phyloP scores from a whole-genome alignment of 2,797 vertebrate genomes.

The Sebastes oblongus region DNA sequence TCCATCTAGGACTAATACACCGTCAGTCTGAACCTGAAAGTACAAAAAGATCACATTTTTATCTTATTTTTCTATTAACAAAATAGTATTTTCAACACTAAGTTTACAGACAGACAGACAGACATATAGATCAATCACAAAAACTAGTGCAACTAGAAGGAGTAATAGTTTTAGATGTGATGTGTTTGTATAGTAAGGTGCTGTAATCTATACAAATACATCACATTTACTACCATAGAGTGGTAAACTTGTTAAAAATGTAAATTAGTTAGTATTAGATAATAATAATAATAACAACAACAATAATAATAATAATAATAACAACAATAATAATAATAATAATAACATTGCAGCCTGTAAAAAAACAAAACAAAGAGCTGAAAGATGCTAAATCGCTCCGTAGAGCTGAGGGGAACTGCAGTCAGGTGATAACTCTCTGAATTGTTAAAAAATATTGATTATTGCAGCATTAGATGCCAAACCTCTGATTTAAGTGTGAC shows the following conservation, averaged over 20 bases:
- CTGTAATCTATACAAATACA: background rate
- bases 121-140: background rate
- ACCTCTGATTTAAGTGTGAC: background rate
- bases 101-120: background rate
- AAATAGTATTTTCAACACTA: background rate
- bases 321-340: background rate
- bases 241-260: background rate
- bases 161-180: background rate
- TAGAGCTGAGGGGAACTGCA: background rate
- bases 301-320: too few relatives aligned
- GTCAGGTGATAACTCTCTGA: background rate
- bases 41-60: background rate
- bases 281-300: background rate
- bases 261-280: background rate
- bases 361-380: background rate
- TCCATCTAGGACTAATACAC: background rate
- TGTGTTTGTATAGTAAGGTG: background rate
- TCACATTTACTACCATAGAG: background rate
- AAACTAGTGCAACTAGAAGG: background rate
- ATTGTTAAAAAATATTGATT: background rate
- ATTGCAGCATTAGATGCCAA: background rate
- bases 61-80: background rate
- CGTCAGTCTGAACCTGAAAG: background rate
- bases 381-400: too few relatives aligned
- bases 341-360: background rate